Base-by-base conservation (phyloP, 2,888 invertebrate species). In the Drosophila pseudotalamancana region DNA sequence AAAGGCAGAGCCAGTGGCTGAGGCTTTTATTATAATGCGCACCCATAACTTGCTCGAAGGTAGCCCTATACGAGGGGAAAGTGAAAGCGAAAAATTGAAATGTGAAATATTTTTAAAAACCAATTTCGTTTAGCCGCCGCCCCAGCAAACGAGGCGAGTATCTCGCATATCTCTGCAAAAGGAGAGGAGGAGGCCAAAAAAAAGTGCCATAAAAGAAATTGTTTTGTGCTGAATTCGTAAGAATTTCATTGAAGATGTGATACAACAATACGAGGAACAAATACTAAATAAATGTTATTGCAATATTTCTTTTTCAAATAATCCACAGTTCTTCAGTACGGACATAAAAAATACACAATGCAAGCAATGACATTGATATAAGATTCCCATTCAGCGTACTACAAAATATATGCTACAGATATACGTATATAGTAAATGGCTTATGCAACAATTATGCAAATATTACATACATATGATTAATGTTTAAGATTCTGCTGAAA, bases 61-160 rank as follows among this genome's bases (percentile, higher is more conserved):
- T 80, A 63, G 67, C 53, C 56, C 50, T 37, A 46, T 21, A 16
- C 19, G 48, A 8, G 55, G 40, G 48, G 23, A 23, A 12, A 46
- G 12, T 42, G 55, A 57, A 46, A 35, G 63, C 54, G 55, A 82
- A 76, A 88, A 88, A 85, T 89, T 87, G 77, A 80, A 82, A 79
- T 82, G 79, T 81, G 82, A 81, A 89, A 88, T 77, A 89, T 88
- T 86, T 89, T 88, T 73, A 79, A 89, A 89, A 89, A 89, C 84
- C 89, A 89, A 89, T 89, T 89, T 89, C 77, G 83, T 61, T 86
- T 78, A 76, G 87, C 77, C 69, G 61, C 50, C 62, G 54, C 55
- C 51, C 63, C 61, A 63, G 72, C 70, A 74, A 77, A 43, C 29
- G 23, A 4, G 34, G 12, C 27, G 31, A 43, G 50, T 59, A 45